Base-by-base conservation (phyloP, 2,113 vertebrate species). In the Cavia aperea region DNA sequence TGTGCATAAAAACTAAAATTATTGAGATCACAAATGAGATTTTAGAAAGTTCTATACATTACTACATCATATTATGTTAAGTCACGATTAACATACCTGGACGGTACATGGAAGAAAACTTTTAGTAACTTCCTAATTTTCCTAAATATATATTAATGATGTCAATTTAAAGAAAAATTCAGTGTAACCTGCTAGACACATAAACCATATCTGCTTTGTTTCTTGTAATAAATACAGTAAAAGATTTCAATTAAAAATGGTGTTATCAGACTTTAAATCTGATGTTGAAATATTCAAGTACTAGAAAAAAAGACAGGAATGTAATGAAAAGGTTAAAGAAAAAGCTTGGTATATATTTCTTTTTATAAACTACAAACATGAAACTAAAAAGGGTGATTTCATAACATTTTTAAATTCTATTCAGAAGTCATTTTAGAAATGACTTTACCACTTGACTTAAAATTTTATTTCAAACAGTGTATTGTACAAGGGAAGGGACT, bases 111-210 rank as follows among this genome's bases (percentile, higher is more conserved):
- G 29, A 90, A 78, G 21, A 92, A 90, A 31, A 88, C 23, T 73
- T 89, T 51, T 54, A 84, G 36, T 91, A 89, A 94, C 66, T 92
- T 18, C 62, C 90, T 18, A 81, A 81, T 94, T 91, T 96, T 94
- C 58, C 66, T 26, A 93, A 94, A 84, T 90, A 86, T 4, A 58
- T 15, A 95, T 4, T n/a, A 87, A 83, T 23, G 26, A 68, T 56
- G 14, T 49, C 78, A 92, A 81, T 73, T 92, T 65, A 93, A 43
- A 51, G 31, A 92, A 93, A 84, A 13, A 93, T 68, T 82, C 56
- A n/a, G 29, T 75, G 6, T 82, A 70, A 88, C 26, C 29, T 93
- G 15, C 33, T 75, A 10, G 14, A 62, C 18, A 90, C 29, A 89
- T 6, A 63, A 58, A 26, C 36, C 6, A 33, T 90, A 15, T 46